A percentile compares a stretch with the other conserved stretches of the same genome.
Conservation (phyloP, 2,888 invertebrate genomes). For the Metallyticus violacea region DNA sequence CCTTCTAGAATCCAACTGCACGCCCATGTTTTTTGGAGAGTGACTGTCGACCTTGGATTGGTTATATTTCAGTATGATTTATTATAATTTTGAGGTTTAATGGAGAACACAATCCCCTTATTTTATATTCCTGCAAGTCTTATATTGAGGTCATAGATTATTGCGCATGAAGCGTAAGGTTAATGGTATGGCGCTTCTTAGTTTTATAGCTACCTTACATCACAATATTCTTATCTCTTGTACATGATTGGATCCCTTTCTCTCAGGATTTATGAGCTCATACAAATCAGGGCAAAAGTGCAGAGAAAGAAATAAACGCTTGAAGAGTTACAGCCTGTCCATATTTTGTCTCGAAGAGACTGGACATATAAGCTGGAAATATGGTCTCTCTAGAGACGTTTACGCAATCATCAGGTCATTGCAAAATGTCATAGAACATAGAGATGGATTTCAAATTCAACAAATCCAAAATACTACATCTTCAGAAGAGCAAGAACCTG, state of each 20-base stretch:
- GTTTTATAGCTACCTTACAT: neutral
- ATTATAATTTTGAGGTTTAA: neutral
- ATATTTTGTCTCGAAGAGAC: neutral
- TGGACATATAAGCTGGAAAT: neutral
- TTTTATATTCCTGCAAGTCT: neutral
- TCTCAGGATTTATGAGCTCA: neutral
- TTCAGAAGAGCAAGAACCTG: no score
- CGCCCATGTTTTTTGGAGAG: neutral
- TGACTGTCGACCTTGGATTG: neutral
- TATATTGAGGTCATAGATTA: neutral
- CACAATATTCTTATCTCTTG: neutral
- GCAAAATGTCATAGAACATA: no score
- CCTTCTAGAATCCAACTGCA: neutral
- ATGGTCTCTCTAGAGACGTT: no score
- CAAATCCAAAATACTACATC: no score
- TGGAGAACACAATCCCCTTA: neutral
- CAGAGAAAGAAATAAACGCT: neutral
- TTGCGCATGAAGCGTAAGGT: neutral
- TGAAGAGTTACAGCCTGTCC: neutral
- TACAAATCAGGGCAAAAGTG: neutral
- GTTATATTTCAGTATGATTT: neutral
- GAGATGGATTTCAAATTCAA: no score
- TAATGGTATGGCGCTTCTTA: neutral
- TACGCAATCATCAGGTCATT: no score
- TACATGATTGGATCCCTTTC: neutral